A percentile compares a stretch with the other conserved stretches of the same genome.
Evolutionary conservation across 2,797 vertebrate genomes (phyloP).

Genomic region (Microctenopoma steveboyesi): DNA sequence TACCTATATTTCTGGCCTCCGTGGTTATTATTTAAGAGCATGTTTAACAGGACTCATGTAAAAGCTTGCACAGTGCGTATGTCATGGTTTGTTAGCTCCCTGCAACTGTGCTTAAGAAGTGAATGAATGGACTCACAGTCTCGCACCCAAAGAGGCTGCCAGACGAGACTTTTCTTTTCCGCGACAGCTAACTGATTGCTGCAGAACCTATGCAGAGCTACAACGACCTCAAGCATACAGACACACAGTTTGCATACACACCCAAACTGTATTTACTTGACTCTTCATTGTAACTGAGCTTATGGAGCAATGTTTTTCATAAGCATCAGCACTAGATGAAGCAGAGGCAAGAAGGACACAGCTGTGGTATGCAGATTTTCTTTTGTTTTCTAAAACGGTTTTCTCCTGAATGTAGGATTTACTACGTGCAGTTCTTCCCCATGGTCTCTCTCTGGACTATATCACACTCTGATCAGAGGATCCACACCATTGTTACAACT

Average conservation of each 20-base stretch:
- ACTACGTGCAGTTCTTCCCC: background rate
- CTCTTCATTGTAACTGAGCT: constrained; percentile 6
- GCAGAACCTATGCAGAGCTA: constrained; percentile 21
- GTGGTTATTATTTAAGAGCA: background rate
- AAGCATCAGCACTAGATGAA: constrained; percentile 26
- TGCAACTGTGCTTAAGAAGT: constrained; percentile 23
- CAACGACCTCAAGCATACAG: constrained; percentile 6
- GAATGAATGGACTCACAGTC: constrained; percentile 41
- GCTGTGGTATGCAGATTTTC: constrained; percentile 22
- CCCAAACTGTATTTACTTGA: background rate
- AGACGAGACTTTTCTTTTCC: constrained; percentile 22
- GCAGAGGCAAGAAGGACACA: constrained; percentile 18
- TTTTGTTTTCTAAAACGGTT: constrained; percentile 21
- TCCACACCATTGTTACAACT: constrained; percentile 45
- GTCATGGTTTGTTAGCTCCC: constrained; percentile 22
- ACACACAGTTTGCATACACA: background rate
- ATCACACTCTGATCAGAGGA: constrained; percentile 42
- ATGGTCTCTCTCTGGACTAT: constrained; percentile 3
- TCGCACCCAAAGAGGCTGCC: constrained; percentile 19
- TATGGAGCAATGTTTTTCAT: constrained; percentile 35
- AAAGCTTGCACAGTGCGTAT: constrained; percentile 7
- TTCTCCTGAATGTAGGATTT: background rate
- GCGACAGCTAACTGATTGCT: constrained; percentile 24
- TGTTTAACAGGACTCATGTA: background rate
- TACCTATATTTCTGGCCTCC: background rate